Evolutionary conservation across 2,113 vertebrate species (phyloP).

Genomic region (Limnothrissa miodon): DNA sequence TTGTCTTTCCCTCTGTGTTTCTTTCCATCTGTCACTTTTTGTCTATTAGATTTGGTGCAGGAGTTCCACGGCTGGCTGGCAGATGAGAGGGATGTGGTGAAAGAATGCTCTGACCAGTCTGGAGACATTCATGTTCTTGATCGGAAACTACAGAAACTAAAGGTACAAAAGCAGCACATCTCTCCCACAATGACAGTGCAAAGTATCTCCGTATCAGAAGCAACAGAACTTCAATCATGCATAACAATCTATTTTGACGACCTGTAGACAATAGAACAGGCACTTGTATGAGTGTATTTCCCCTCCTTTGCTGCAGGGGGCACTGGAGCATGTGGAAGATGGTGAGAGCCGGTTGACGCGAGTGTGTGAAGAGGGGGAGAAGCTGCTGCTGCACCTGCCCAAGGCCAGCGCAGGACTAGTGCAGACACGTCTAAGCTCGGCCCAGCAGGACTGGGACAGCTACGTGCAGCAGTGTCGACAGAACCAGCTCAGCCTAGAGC

Average conservation of each 20-base stretch:
- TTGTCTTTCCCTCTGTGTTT: not conserved
- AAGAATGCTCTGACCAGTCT: conserved; percentile 82
- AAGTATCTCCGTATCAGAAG: not conserved
- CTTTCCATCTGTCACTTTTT: not conserved
- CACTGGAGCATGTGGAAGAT: conserved; percentile 71
- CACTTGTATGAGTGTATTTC: not conserved
- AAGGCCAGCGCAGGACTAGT: conserved; percentile 75
- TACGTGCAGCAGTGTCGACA: conserved; percentile 79
- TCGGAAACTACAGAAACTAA: conserved; percentile 84
- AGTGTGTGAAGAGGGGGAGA: conserved; percentile 81
- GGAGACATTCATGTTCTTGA: conserved; percentile 87
- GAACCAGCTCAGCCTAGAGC: conserved; percentile 77
- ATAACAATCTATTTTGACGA: not conserved
- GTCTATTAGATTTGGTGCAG: conserved; percentile 79
- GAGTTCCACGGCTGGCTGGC: conserved; percentile 93
- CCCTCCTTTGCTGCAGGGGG: conserved; percentile 59
- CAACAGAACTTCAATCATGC: not conserved
- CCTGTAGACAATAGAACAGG: not conserved
- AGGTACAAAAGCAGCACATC: conserved; percentile 68
- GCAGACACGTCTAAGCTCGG: conserved; percentile 79
- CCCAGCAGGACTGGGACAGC: conserved; percentile 79
- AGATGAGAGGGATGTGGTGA: conserved; percentile 78
- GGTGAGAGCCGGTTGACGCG: conserved; percentile 77
- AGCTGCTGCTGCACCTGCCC: conserved; percentile 76
- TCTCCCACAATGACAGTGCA: not conserved